A percentile compares a stretch with the other conserved stretches of the same genome.
These are phyloP conservation scores for Megalops atlanticus DNA, from an alignment of 2,113 vertebrate genomes.

Conservation along the genomic window DNA sequence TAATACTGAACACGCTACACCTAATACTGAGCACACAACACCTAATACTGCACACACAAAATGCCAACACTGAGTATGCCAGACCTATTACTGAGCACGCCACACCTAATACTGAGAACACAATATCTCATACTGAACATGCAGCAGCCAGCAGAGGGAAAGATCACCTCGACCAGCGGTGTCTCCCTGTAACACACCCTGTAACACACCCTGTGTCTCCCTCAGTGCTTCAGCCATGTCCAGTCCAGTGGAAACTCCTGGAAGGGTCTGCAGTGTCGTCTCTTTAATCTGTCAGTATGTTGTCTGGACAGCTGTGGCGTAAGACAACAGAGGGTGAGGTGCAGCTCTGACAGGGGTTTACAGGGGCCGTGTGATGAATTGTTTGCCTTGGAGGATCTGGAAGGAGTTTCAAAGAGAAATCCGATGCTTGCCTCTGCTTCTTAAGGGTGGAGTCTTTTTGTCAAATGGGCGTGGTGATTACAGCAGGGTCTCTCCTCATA, in stretches of 20 bases:
- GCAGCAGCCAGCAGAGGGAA: no score
- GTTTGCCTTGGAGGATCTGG: constrained; percentile 41
- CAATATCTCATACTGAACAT: no score
- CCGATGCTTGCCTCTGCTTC: no score
- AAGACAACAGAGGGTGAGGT: neutral
- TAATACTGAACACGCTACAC: constrained; percentile 63
- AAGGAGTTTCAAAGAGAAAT: constrained; percentile 34
- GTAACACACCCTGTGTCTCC: constrained; percentile 34
- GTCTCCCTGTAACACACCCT: constrained; percentile 51
- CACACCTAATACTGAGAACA: constrained; percentile 64
- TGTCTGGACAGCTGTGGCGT: neutral
- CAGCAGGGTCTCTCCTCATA: no score
- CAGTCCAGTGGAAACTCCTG: constrained; percentile 48
- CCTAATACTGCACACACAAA: no score
- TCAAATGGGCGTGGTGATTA: no score
- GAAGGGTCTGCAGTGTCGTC: constrained; percentile 8
- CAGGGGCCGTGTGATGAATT: constrained; percentile 28
- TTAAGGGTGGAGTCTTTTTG: no score
- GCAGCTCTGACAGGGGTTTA: neutral
- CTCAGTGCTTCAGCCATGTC: constrained; percentile 38
- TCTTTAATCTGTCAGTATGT: constrained; percentile 20
- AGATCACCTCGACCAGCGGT: constrained; percentile 62
- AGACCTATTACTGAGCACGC: no score
- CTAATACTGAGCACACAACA: no score
- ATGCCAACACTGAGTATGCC: no score